Conservation (phyloP, 2,113 vertebrate genomes). For the Ochotona curzoniae region DNA sequence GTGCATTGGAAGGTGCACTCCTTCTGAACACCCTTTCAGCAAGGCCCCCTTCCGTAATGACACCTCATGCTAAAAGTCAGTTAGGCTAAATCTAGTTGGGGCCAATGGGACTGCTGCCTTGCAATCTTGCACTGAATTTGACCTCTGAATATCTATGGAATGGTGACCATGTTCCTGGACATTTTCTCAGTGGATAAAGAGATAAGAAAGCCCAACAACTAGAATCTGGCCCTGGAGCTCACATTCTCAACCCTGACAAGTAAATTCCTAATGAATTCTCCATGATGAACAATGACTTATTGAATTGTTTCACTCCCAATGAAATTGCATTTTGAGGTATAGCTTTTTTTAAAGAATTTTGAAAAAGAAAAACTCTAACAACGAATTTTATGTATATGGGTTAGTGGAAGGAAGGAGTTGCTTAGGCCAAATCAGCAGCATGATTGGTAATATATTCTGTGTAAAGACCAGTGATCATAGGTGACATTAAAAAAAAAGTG, state of each 20-base stretch:
- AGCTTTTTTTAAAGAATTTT: neutral
- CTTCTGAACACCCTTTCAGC: neutral
- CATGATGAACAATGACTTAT: neutral
- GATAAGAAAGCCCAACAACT: neutral
- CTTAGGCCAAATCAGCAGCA: neutral
- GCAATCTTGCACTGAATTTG: neutral
- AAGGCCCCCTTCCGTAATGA: neutral
- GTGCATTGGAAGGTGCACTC: neutral
- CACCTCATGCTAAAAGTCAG: neutral
- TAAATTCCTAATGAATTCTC: neutral
- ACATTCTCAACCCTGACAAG: neutral
- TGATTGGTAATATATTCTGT: neutral
- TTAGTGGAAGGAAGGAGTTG: neutral
- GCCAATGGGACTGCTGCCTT: neutral
- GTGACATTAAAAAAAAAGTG: neutral
- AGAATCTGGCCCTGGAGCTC: neutral
- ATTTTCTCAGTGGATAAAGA: neutral
- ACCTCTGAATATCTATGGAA: neutral
- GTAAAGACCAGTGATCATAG: neutral
- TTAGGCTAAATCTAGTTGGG: neutral
- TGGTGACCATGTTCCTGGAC: neutral
- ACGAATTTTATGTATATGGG: neutral
- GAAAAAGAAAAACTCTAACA: neutral
- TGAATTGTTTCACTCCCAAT: conserved; percentile 7
- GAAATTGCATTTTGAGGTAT: neutral